Base-by-base conservation (phyloP, 2,888 invertebrate genomes). In the Phengaris arion region DNA sequence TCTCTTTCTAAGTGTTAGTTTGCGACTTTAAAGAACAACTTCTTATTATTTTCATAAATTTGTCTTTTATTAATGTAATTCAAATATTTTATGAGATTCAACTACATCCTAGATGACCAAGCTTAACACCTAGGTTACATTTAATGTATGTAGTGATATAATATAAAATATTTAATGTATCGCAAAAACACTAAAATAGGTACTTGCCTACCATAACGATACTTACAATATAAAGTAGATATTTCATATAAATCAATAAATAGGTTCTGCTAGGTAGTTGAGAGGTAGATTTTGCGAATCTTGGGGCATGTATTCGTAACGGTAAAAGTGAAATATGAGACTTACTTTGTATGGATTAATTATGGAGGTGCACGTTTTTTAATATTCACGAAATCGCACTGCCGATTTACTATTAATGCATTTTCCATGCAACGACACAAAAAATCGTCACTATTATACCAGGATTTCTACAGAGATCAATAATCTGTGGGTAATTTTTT, bases 241-340 rank as follows among this genome's bases (percentile, higher is more conserved):
- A 35, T 35, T 52, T 52, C 10, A 52, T 52, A 64, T 35, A 22
- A 48, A 48, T 48, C 15, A 9, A 35, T 59, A 10, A 9, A 10
- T 22, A 59, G 59, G 4, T 10, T 10, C 35, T 22, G 22, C 5
- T 35, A 12, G 35, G 10, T 64, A 35, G 22, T 35, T 12, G 5
- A 13, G 22, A 6, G 35, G 52, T 52, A 12, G 64, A 64, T 64
- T 10, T 35, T 10, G 22, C 35, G 10, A 35, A 35, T 64, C 35
- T 64, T 45, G 64, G 9, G 2, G 64, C 64, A 45, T 35, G 35
- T 35, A 35, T 35, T 35, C 12, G 35, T 64, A 64, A 64, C 64
- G 64, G 64, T 12, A 35, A 64, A 64, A 22, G 59, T 59, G 59
- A 59, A 59, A 59, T 10, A 59, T 64, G 59, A 64, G 7, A 45